Percentiles rank a stretch among this genome's conserved stretches.
phyloP scores from a whole-genome alignment of 2,113 vertebrate species.

The Rutilus rutilus region DNA sequence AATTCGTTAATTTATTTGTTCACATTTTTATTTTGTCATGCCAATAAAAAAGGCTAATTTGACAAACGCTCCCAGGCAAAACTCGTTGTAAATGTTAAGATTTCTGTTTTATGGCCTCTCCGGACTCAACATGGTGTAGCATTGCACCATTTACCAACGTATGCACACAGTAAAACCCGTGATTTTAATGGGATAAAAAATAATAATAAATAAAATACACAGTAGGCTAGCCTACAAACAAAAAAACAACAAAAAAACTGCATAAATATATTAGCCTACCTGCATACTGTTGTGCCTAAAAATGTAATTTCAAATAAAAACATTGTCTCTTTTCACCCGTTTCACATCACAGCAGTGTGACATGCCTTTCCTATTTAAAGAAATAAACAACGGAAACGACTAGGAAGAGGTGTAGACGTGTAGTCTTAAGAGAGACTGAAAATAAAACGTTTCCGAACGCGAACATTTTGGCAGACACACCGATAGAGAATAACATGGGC shows the following conservation, averaged over 20 bases:
- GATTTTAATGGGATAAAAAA: constrained; percentile 50
- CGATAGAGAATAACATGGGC: constrained; percentile 57
- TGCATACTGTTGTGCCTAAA: background rate
- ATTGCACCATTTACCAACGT: constrained; percentile 71
- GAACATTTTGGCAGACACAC: constrained; percentile 49
- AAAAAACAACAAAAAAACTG: background rate
- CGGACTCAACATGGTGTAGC: constrained; percentile 66
- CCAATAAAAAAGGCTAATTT: background rate
- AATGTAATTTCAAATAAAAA: constrained; percentile 24
- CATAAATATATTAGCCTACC: constrained; percentile 51
- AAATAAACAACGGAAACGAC: constrained; percentile 36
- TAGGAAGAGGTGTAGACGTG: constrained; percentile 1
- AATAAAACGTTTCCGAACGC: constrained; percentile 1
- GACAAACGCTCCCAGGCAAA: background rate
- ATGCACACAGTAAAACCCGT: constrained; percentile 53
- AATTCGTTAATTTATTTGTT: background rate
- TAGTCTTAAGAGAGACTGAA: background rate
- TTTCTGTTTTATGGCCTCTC: constrained; percentile 52
- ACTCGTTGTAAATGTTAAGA: constrained; percentile 31
- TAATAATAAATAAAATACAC: constrained; percentile 48
- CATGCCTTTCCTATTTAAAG: constrained; percentile 47
- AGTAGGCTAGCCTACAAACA: background rate
- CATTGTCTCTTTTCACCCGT: constrained; percentile 22
- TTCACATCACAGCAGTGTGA: constrained; percentile 44
- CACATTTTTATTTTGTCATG: background rate